Evolutionary conservation across 1,140 invertebrate genomes (phyloP).

Genomic region (Hylaeus anthracinus): DNA sequence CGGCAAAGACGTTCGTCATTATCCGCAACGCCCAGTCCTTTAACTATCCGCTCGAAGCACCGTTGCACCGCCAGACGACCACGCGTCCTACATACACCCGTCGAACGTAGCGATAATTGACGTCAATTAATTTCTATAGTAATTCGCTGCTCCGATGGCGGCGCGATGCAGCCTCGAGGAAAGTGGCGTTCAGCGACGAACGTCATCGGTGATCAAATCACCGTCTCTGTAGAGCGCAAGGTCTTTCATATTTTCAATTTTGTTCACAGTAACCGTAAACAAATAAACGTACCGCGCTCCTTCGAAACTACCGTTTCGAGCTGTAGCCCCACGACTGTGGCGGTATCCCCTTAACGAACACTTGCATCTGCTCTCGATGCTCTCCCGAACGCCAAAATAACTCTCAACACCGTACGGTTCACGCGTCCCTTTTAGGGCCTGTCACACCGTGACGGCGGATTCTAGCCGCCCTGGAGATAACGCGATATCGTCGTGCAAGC

Average conservation of each 20-base stretch:
- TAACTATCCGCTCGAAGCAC: conserved; percentile 50
- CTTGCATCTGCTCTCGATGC: conserved; percentile 1
- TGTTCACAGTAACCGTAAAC: too few species aligned
- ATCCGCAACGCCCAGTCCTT: conserved; percentile 29
- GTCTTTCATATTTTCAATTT: too few species aligned
- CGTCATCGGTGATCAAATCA: not conserved
- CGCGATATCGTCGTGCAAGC: conserved; percentile 30
- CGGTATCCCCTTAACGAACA: conserved; percentile 50
- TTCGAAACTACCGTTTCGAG: too few species aligned
- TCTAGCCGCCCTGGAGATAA: conserved; percentile 20
- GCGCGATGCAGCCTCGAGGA: conserved; percentile 2
- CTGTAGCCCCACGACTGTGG: too few species aligned
- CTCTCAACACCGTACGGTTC: conserved; percentile 1
- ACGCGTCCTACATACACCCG: conserved; percentile 55
- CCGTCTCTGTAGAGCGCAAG: too few species aligned
- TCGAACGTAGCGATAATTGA: conserved; percentile 72
- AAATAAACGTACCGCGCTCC: too few species aligned
- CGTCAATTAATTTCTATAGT: conserved; percentile 77
- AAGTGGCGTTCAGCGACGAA: conserved; percentile 32
- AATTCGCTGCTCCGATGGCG: conserved; percentile 65
- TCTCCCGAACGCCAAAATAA: conserved; percentile 11
- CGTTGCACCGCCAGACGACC: conserved; percentile 43
- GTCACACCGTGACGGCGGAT: not conserved
- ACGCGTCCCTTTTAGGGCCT: conserved; percentile 16
- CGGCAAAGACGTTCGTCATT: conserved; percentile 39